These are phyloP conservation scores for Hafferia zeledoni DNA, from an alignment of 2,797 vertebrate genomes.

Conservation along the genomic window DNA sequence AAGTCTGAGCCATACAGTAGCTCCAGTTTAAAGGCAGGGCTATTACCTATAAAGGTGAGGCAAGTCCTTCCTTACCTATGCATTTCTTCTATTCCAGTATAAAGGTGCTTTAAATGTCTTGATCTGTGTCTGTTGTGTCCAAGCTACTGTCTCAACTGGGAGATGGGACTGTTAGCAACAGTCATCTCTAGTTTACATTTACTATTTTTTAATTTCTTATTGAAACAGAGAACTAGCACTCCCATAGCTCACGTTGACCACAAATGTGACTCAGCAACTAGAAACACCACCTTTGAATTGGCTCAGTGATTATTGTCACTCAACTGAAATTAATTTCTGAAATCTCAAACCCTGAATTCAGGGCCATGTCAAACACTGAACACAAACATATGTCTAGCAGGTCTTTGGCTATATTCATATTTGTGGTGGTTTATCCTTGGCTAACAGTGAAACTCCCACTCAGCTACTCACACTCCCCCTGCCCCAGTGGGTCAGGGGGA, in stretches of 20 bases:
- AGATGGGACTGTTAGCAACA: neutral
- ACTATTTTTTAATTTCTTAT: neutral
- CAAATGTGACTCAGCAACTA: neutral
- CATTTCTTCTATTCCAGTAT: neutral
- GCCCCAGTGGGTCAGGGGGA: neutral
- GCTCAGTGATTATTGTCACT: neutral
- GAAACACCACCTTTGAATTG: neutral
- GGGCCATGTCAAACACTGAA: neutral
- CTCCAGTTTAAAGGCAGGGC: neutral
- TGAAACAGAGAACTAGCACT: neutral
- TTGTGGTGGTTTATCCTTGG: neutral
- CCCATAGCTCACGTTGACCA: neutral
- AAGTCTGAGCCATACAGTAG: neutral
- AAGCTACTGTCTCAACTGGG: neutral
- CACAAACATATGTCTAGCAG: neutral
- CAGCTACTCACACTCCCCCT: neutral
- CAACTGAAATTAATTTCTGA: neutral
- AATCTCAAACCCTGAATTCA: neutral
- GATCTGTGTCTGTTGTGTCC: neutral
- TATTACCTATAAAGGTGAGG: neutral
- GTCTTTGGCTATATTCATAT: neutral
- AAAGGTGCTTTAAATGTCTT: neutral
- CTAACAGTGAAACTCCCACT: neutral
- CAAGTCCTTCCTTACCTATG: neutral
- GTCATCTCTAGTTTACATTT: neutral